Evolutionary conservation across 2,888 invertebrate species (phyloP).

Genomic region (Chloromyia formosa): DNA sequence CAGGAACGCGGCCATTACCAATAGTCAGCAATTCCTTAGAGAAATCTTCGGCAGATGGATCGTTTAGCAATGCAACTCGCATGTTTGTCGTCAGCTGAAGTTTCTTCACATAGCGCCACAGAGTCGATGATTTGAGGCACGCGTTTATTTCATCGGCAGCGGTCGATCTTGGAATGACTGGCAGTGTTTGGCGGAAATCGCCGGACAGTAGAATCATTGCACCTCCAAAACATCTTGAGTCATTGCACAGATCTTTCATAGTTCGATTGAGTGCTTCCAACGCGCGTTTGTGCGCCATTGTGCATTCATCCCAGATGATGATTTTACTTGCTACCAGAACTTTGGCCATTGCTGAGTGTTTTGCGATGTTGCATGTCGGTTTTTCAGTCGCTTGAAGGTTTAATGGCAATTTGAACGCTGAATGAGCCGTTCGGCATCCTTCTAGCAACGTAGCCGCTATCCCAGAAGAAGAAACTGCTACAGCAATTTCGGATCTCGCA

Average conservation of each 20-base stretch:
- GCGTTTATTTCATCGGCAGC: conserved; percentile 53
- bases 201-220: conserved; percentile 51
- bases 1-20: no score
- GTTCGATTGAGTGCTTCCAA: conserved; percentile 53
- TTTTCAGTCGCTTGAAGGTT: conserved; percentile 53
- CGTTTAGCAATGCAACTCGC: no score
- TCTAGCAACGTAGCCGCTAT: conserved; percentile 53
- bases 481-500: conserved; percentile 41
- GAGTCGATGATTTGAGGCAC: conserved; percentile 44
- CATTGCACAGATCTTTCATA: no score
- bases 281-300: conserved; percentile 55
- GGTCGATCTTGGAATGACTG: conserved; percentile 52
- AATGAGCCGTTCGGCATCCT: conserved; percentile 53
- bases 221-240: conserved; percentile 47
- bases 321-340: conserved; percentile 54
- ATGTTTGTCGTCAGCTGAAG: conserved; percentile 42
- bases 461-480: conserved; percentile 51
- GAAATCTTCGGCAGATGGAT: no score
- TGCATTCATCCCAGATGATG: conserved; percentile 55
- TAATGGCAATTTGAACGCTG: conserved; percentile 48
- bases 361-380: conserved; percentile 55
- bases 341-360: conserved; percentile 55
- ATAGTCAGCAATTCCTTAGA: no score
- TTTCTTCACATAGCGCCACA: conserved; percentile 47
- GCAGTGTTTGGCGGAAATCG: conserved; percentile 54